Conservation (phyloP, 2,113 vertebrate species). For the Ameiurus melas region DNA sequence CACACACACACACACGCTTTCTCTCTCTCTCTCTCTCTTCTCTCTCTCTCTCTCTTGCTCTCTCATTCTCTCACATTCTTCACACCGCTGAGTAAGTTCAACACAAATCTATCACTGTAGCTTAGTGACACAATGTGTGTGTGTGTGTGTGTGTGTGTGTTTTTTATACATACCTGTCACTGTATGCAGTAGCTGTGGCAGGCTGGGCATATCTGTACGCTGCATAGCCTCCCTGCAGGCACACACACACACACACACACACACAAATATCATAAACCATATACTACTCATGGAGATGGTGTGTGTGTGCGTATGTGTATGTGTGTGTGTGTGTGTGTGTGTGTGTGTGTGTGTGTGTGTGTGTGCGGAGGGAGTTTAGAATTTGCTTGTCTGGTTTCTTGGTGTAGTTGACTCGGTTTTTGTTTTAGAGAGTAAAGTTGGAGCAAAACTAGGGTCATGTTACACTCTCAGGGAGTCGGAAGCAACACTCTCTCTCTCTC, state of each 20-base stretch:
- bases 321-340: neutral
- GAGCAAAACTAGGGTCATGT: constrained; percentile 11
- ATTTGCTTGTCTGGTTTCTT: constrained; percentile 69
- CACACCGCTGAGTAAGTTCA: constrained; percentile 42
- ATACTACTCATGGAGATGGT: neutral
- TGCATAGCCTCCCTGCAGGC: constrained; percentile 79
- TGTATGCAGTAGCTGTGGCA: constrained; percentile 86
- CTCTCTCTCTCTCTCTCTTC: constrained; percentile 43
- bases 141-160: constrained; percentile 1
- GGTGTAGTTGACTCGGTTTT: constrained; percentile 55
- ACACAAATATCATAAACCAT: constrained; percentile 19
- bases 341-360: constrained; percentile 13
- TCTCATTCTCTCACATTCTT: neutral
- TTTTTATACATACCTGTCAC: constrained; percentile 85
- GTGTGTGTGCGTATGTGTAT: constrained; percentile 5
- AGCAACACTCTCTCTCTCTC: neutral
- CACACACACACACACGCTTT: constrained; percentile 40
- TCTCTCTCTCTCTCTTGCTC: neutral
- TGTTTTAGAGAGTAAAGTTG: neutral
- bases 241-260: constrained; percentile 53
- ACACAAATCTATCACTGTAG: constrained; percentile 50
- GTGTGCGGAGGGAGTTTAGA: constrained; percentile 67
- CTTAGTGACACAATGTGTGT: constrained; percentile 38
- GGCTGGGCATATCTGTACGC: constrained; percentile 96
- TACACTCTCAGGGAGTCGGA: neutral